Conservation (phyloP, 30 jellyfish, hydroid and myxozoan species). For the Chironex yamaguchii region DNA sequence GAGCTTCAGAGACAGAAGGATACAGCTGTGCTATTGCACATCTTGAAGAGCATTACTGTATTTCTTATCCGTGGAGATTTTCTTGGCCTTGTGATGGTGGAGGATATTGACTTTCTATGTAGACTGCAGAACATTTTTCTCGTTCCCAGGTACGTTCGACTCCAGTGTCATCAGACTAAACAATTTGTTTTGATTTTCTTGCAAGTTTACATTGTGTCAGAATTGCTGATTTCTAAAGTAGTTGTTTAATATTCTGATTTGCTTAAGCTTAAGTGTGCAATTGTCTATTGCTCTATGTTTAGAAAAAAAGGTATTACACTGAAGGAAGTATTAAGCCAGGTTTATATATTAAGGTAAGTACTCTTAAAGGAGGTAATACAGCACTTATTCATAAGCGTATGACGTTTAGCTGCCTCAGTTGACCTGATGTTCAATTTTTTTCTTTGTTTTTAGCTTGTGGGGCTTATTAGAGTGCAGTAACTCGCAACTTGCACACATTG, state of each 20-base stretch:
- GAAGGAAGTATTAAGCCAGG: too few species aligned
- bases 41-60: slow-evolving; percentile 74
- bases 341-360: too few species aligned
- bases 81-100: slow-evolving; percentile 79
- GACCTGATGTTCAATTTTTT: too few species aligned
- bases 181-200: background rate
- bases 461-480: slow-evolving; percentile 75
- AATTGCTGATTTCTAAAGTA: slow-evolving; percentile 6
- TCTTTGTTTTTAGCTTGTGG: slow-evolving; percentile 74
- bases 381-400: too few species aligned
- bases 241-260: background rate
- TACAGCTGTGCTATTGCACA: slow-evolving; percentile 66
- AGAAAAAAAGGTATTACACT: too few species aligned
- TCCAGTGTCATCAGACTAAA: background rate
- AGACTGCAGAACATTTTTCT: slow-evolving; percentile 78
- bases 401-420: too few species aligned
- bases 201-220: background rate
- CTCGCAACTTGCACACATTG: slow-evolving; percentile 85
- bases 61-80: slow-evolving; percentile 92
- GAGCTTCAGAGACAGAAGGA: slow-evolving; percentile 80
- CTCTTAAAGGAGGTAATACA: too few species aligned
- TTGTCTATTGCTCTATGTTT: too few species aligned
- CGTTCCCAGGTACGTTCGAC: slow-evolving; percentile 83
- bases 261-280: too few species aligned
- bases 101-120: slow-evolving; percentile 74